These are phyloP conservation scores for Lagria hirta DNA, from an alignment of 2,888 invertebrate species.

Conservation along the genomic window DNA sequence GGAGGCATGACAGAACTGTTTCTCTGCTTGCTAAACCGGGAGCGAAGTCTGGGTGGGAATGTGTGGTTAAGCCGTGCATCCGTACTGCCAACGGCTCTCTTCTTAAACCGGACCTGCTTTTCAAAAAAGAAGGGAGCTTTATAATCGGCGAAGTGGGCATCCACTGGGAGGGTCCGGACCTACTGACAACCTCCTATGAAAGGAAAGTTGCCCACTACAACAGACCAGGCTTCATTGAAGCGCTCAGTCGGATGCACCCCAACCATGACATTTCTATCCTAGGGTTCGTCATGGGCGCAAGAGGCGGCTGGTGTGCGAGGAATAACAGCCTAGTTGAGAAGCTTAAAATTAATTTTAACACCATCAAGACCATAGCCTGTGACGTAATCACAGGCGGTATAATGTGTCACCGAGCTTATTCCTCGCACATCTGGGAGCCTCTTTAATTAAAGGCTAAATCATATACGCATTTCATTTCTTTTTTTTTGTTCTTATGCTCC, in stretches of 20 bases:
- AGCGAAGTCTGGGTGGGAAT: neutral
- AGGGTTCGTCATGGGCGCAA: slow-evolving; percentile 13
- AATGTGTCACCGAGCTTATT: too few species aligned
- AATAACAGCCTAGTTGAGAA: too few species aligned
- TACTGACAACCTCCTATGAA: neutral
- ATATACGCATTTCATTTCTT: too few species aligned
- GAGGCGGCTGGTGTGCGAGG: too few species aligned
- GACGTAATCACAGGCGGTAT: too few species aligned
- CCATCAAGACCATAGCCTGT: too few species aligned
- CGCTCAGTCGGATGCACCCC: too few species aligned
- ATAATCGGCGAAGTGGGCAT: neutral
- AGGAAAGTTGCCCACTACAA: neutral
- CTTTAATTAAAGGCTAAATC: too few species aligned
- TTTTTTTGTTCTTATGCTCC: too few species aligned
- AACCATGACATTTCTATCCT: slow-evolving; percentile 4
- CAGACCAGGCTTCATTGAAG: neutral
- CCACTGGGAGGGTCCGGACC: slow-evolving; percentile 1
- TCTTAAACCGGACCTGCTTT: neutral
- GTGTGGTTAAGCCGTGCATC: neutral
- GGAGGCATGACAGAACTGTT: slow-evolving; percentile 26
- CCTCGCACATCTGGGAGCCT: too few species aligned
- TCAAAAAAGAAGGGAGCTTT: neutral
- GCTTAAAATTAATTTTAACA: too few species aligned
- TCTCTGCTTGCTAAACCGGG: neutral
- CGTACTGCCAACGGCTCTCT: neutral